Evolutionary conservation across 1,140 invertebrate genomes (phyloP).

Genomic region (Laodelphax striatellus): DNA sequence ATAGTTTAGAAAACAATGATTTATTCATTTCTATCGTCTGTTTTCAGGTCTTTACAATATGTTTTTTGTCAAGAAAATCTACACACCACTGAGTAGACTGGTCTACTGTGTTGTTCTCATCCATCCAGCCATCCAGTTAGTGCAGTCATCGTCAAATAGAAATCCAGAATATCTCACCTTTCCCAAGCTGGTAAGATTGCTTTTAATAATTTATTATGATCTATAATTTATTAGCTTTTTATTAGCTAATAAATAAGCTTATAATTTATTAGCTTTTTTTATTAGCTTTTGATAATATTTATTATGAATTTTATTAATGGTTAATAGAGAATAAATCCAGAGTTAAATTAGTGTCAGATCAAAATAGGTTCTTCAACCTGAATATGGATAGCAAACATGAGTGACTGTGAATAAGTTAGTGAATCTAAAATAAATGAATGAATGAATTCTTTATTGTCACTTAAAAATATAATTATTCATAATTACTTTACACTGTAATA

Average conservation of each 20-base stretch:
- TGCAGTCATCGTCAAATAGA: neutral
- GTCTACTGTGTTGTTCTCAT: neutral
- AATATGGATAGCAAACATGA: no score
- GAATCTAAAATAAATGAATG: no score
- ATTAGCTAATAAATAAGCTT: no score
- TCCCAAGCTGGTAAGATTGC: neutral
- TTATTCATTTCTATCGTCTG: no score
- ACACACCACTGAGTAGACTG: neutral
- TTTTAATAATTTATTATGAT: neutral
- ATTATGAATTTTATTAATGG: neutral
- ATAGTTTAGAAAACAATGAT: no score
- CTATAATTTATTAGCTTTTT: neutral
- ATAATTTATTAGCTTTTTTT: neutral
- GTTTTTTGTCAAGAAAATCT: neutral
- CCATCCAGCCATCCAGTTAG: neutral
- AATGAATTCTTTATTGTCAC: no score
- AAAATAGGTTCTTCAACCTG: neutral
- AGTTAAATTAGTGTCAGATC: neutral
- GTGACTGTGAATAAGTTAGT: no score
- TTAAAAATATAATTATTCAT: no score
- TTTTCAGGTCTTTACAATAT: neutral
- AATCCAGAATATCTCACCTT: neutral
- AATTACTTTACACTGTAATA: no score
- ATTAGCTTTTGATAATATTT: neutral
- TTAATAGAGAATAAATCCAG: neutral